Base-by-base conservation (phyloP, 2,797 vertebrate genomes). In the Acrossocheilus wenchowensis region DNA sequence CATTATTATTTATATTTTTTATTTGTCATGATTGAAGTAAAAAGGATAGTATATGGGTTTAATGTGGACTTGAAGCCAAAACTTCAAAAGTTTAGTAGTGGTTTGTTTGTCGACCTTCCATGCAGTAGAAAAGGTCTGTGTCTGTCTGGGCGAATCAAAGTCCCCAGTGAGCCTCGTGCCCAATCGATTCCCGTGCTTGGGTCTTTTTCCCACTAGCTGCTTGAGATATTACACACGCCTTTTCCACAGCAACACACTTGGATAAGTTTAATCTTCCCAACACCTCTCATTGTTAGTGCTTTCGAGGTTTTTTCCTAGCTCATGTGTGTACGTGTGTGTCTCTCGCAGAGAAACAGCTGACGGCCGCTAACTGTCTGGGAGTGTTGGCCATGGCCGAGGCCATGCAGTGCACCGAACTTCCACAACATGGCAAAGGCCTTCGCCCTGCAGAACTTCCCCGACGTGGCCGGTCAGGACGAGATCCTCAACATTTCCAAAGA, bases 361-460 rank as follows among this genome's bases (percentile, higher is more conserved):
- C 98, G 10, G 98, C 98, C 48, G 96, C 95, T 88, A 99, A 99
- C 96, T 99, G 98, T 92, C 95, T 99, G 91, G 98, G 98, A 19
- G 97, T 99, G 91, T 94, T 99, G 94, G 98, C 97, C 82, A 99
- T 99, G 98, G 98, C 98, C 0, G 97, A 99, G 92, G 98, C 98
- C 69, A 99, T 99, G 98, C 96, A 94, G 80, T 99, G 98, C 94
- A 97, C 96, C 0, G 98, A 99, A 92, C 96, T 99, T 99, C 73
- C 98, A 98, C 93, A 99, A 97, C 95, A 99, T 99, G 98, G 98
- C 98, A 90, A 99, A 99, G 94, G 98, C 98, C 8, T 99, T 97
- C 0, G 98, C 98, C 0, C 95, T 99, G 92, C 98, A 99, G 93
- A 98, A 99, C 93, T 99, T 99, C 92, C 97, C 98, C 0, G 98